Percentiles rank a stretch among this genome's conserved stretches.
Conservation (phyloP, 2,888 invertebrate species). For the Microchrysa polita region DNA sequence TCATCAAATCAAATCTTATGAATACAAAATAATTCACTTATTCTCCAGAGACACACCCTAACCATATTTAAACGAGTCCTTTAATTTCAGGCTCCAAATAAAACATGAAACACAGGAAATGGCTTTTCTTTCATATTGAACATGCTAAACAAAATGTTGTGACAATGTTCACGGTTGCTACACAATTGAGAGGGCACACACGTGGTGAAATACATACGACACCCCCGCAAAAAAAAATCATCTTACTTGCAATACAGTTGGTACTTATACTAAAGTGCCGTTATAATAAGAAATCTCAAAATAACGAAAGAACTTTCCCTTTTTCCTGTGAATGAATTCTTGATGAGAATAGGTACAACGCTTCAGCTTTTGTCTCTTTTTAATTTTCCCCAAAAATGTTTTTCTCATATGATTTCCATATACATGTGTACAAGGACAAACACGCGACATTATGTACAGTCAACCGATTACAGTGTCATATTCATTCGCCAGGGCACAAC, state of each 20-base stretch:
- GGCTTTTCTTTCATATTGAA: conserved; percentile 3
- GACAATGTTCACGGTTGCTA: conserved; percentile 10
- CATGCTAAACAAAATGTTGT: not conserved
- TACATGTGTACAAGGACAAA: not conserved
- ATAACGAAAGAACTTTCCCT: conserved; percentile 45
- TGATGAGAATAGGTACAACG: conserved; percentile 45
- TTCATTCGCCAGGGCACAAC: not conserved
- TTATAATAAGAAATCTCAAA: conserved; percentile 47
- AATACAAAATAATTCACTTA: conserved; percentile 27
- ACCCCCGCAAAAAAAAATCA: too few species aligned
- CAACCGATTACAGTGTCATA: conserved; percentile 13
- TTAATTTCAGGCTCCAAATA: conserved; percentile 29
- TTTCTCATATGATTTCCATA: conserved; percentile 18
- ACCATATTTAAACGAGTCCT: not conserved
- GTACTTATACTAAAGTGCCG: not conserved
- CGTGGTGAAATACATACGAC: not conserved
- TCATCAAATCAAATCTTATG: conserved; percentile 35
- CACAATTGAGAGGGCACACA: not conserved
- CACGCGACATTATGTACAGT: conserved; percentile 13
- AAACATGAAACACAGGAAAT: conserved; percentile 22
- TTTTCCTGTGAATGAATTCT: conserved; percentile 44
- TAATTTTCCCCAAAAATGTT: conserved; percentile 33
- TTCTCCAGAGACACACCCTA: not conserved
- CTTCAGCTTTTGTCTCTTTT: conserved; percentile 27
- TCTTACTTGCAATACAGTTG: not conserved